Conservation (phyloP, 2,888 invertebrate species). For the Leptopilina myrica region DNA sequence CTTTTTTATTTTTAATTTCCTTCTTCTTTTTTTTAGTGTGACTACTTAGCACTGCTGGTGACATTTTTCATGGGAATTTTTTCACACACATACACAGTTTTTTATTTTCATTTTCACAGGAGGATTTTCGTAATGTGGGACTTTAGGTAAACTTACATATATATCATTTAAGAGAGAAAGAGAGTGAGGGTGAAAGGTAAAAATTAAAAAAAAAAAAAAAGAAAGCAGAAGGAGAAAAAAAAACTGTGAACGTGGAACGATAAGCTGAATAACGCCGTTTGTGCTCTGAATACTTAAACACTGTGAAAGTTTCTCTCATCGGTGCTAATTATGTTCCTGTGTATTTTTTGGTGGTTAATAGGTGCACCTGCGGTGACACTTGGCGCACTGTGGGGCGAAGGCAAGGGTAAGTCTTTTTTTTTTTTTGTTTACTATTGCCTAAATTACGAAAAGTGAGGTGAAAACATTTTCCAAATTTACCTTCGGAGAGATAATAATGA, state of each 20-base stretch:
- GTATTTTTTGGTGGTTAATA: slow-evolving; percentile 70
- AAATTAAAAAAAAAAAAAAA: too few species aligned
- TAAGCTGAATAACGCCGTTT: slow-evolving; percentile 29
- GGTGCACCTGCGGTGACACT: slow-evolving; percentile 69
- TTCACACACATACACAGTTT: neutral
- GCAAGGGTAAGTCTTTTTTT: slow-evolving; percentile 68
- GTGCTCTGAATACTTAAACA: slow-evolving; percentile 25
- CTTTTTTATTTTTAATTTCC: too few species aligned
- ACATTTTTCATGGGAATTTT: slow-evolving; percentile 1
- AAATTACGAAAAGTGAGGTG: too few species aligned
- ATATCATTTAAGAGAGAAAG: slow-evolving; percentile 2
- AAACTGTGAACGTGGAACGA: slow-evolving; percentile 32
- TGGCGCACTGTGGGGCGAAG: slow-evolving; percentile 71
- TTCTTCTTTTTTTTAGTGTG: too few species aligned
- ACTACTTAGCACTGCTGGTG: neutral
- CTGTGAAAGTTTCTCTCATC: slow-evolving; percentile 15
- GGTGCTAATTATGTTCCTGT: slow-evolving; percentile 67
- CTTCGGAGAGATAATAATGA: too few species aligned
- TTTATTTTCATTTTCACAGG: slow-evolving; percentile 12
- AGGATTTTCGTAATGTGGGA: slow-evolving; percentile 39
- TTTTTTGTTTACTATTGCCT: neutral
- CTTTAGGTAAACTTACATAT: slow-evolving; percentile 33
- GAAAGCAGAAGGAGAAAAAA: neutral
- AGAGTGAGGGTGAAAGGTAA: too few species aligned
- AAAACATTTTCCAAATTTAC: too few species aligned